Conservation (phyloP, 2,797 vertebrate species). For the Xenops minutus region DNA sequence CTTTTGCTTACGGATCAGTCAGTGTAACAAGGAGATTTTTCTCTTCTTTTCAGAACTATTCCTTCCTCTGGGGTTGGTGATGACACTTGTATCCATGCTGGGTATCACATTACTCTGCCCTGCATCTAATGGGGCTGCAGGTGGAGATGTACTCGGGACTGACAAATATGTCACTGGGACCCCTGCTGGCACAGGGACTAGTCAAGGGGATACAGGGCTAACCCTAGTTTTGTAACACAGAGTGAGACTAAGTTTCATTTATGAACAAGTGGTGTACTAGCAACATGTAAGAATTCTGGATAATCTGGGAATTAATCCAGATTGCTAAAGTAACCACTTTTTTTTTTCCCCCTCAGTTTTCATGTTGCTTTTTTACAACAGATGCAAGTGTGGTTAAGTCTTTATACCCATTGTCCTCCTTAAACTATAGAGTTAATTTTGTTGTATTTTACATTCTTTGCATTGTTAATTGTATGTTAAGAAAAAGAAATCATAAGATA, state of each 20-base stretch:
- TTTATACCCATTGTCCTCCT: background rate
- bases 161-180: background rate
- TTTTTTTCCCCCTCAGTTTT: background rate
- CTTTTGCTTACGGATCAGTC: background rate
- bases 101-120: background rate
- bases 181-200: too few relatives aligned
- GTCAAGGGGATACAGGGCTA: background rate
- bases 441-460: background rate
- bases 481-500: background rate
- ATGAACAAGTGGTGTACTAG: background rate
- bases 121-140: background rate
- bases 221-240: background rate
- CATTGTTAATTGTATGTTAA: background rate
- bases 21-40: background rate
- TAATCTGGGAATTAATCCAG: background rate
- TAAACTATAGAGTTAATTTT: background rate
- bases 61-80: background rate
- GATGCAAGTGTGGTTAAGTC: background rate
- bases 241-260: background rate
- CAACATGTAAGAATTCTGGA: background rate
- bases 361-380: background rate
- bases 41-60: background rate
- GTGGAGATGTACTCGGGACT: background rate
- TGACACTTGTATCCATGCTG: background rate
- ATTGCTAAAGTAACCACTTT: background rate